Base-by-base conservation (phyloP, 2,888 invertebrate species). In the Leucophenga montana region DNA sequence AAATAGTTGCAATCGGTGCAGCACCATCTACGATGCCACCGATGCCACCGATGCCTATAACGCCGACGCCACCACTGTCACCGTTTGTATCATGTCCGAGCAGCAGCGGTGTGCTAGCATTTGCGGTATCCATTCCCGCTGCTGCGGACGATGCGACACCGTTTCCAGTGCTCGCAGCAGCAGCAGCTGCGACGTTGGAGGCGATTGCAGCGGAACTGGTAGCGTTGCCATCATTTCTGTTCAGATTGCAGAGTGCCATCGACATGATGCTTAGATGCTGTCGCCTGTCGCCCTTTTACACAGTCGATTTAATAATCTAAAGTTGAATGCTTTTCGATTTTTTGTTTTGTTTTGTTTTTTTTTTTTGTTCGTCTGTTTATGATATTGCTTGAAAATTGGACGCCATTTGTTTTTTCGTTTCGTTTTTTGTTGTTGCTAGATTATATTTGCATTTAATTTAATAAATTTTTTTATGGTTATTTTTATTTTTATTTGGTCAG, bases 1-100 rank as follows among this genome's bases (percentile, higher is more conserved):
- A 90, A 92, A 90, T 92, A 0, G 39, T 39, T 2, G 44, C 6
- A 1, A 9, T 33, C 13, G 46, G 14, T 20, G 18, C n/a, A 20
- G 62, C 50, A 16, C 50, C 50, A 13, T 18, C 50, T 4, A n/a
- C 16, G 50, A 50, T 18, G 50, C 50, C 50, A 48, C 48, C 16
- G 48, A 31, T 13, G 70, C 9, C n/a, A 69, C 14, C 4, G 66
- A 5, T 14, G 53, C 61, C 22, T 11, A 16, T 11, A 20, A 71
- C 5, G 64, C 54, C 18, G 72, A 64, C 59, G 31, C 39, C 46
- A n/a, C 71, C 50, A 1, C 46, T 14, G 31, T 18, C 22, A 13
- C 50, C 14, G 64, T 3, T 53, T 61, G 59, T 59, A 6, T 81
- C 81, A 59, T 81, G 81, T 20, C 82, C 81, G n/a, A 83, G 73